Base-by-base conservation (phyloP, 2,888 invertebrate genomes). In the Hipparchia semele region DNA sequence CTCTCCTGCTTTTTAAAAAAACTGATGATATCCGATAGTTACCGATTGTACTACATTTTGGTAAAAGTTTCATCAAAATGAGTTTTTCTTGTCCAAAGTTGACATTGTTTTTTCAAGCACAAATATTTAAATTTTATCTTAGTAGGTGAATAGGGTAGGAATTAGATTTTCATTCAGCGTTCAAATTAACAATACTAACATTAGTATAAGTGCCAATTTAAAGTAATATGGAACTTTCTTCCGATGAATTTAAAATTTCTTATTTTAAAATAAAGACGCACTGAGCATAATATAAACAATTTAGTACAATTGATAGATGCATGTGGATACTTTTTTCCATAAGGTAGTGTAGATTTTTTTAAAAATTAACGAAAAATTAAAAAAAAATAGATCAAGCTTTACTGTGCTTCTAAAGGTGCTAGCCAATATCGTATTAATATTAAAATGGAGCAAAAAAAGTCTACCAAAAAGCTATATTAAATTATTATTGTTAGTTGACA, bases 401-500 rank as follows among this genome's bases (percentile, higher is more conserved):
- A 59, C 68, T 66, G 76, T 74, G 78, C 79, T 82, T 78, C 75
- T 75, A 59, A 75, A 77, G 84, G 86, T 81, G 85, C 87, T 86
- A 86, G 74, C 84, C 82, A 77, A 78, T 84, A 67, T 80, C n/a
- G 46, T 23, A 23, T 23, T 77, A 72, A 77, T 73, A 75, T n/a
- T 13, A 68, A 61, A 80, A 82, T 58, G 58, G 58, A 58, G 7
- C 13, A 23, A 23, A 8, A 58, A 13, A 56, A 23, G 23, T 6
- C n/a, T 7, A 86, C 84, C 85, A 87, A 88, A 88, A 85, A 86
- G 72, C 75, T 84, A 69, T 56, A 71, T 4, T 54, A 13, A 39
- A 53, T 5, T 62, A 49, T 23, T 23, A 49, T 71, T 6, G 8
- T 60, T 59, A 51, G 12, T 67, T 56, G 12, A 4, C 5, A 23